Evolutionary conservation across 2,113 vertebrate species (phyloP).

Genomic region (Cathartes aura): DNA sequence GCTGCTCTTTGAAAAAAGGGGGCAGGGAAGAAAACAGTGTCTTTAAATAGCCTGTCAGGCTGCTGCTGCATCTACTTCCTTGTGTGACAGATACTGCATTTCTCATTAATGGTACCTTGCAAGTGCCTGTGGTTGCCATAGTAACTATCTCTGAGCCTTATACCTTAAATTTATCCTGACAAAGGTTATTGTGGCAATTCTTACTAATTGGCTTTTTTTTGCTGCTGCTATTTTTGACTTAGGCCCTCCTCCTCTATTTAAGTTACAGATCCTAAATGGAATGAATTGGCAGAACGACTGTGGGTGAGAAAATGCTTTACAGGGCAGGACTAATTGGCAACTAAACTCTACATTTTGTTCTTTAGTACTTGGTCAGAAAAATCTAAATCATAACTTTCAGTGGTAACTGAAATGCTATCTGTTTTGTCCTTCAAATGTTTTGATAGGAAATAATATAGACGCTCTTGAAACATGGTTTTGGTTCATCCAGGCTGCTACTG

Average conservation of each 20-base stretch:
- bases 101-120: constrained; percentile 68
- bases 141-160: constrained; percentile 64
- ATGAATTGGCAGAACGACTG: background rate
- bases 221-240: constrained; percentile 55
- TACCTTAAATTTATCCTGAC: constrained; percentile 70
- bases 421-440: background rate
- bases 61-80: constrained; percentile 26
- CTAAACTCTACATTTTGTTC: background rate
- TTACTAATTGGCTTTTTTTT: constrained; percentile 49
- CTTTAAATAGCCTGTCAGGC: constrained; percentile 53
- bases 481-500: background rate
- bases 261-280: constrained; percentile 18
- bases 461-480: background rate
- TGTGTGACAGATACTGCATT: constrained; percentile 61
- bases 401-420: background rate
- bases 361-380: background rate
- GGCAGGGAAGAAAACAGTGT: background rate
- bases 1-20: background rate
- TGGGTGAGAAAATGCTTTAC: background rate
- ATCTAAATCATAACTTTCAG: background rate
- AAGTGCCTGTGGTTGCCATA: constrained; percentile 62
- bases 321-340: background rate
- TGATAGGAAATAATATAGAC: background rate
- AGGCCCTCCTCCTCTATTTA: background rate
- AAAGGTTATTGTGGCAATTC: constrained; percentile 72